Evolutionary conservation across 2,888 invertebrate genomes (phyloP), one percentile per base, ranked within the genome.

Genomic region (Auanema sp.): DNA sequence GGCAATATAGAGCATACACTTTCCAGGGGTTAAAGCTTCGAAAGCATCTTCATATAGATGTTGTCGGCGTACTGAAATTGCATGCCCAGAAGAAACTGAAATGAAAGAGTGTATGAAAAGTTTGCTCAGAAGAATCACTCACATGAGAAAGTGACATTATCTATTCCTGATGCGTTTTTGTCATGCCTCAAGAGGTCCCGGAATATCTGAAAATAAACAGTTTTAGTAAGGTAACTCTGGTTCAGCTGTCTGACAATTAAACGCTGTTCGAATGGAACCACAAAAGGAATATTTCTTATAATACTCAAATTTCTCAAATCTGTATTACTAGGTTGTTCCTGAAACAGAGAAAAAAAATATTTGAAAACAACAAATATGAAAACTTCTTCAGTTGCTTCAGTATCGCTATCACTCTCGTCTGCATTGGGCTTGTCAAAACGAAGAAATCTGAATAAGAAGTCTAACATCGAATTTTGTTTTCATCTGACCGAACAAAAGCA

Each of bases 31-130:
- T 4, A 97, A 87, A 85, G 93, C 93, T 58, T 94, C 93, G 84
- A 93, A 96, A 0, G 97, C 93, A 85, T 98, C 98, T 86, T 97
- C 97, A 84, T 98, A 98, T n/a, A 98, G 88, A 86, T 93, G 93
- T 72, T 91, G 91, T 61, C 98, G 88, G 12, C 86, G 74, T 18
- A 86, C 84, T 1, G 55, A 55, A 24, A 55, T 16, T 23, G 42
- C 41, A 24, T 14, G 16, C 5, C n/a, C n/a, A 4, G 21, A n/a
- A 6, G 42, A 49, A 25, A 18, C 44, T 54, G 24, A 52, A 11
- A n/a, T n/a, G n/a, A n/a, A n/a, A n/a, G n/a, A n/a, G n/a, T n/a
- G n/a, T n/a, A n/a, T n/a, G n/a, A n/a, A n/a, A n/a, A n/a, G n/a
- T n/a, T n/a, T n/a, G n/a, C n/a, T n/a, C n/a, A n/a, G n/a, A n/a